Conservation (phyloP, 2,888 invertebrate species). For the Drosophila multiciliata region DNA sequence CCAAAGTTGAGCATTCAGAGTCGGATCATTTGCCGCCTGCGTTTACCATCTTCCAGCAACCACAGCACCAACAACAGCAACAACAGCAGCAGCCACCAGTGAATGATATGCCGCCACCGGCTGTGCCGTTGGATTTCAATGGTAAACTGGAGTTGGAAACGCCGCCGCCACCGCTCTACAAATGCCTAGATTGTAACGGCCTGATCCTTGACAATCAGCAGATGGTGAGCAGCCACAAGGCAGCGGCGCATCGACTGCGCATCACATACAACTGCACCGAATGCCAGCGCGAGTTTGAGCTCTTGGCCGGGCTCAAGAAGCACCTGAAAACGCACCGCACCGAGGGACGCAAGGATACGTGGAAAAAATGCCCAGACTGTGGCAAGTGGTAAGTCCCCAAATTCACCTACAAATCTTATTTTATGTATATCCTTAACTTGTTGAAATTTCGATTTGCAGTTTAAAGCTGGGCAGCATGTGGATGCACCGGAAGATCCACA, state of each 20-base stretch:
- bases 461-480: constrained; percentile 85
- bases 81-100: constrained; percentile 8
- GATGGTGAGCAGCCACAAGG: constrained; percentile 75
- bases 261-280: constrained; percentile 80
- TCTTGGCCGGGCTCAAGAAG: constrained; percentile 81
- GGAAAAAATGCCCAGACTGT: constrained; percentile 84
- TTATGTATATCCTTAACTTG: background rate
- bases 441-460: constrained; percentile 54
- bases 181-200: constrained; percentile 82
- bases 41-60: constrained; percentile 72
- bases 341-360: constrained; percentile 82
- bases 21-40: constrained; percentile 64
- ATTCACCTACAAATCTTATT: background rate
- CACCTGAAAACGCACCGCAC: constrained; percentile 83
- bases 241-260: constrained; percentile 79
- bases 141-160: constrained; percentile 51
- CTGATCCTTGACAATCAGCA: constrained; percentile 71
- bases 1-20: constrained; percentile 67
- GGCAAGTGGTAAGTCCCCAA: constrained; percentile 82
- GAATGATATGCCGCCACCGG: constrained; percentile 66
- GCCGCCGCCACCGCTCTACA: constrained; percentile 72
- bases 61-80: constrained; percentile 2
- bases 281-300: constrained; percentile 83
- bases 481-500: constrained; percentile 85
- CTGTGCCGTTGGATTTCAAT: constrained; percentile 26